phyloP scores from a whole-genome alignment of 2,888 invertebrate species.

The Pseudococcus viburni region DNA sequence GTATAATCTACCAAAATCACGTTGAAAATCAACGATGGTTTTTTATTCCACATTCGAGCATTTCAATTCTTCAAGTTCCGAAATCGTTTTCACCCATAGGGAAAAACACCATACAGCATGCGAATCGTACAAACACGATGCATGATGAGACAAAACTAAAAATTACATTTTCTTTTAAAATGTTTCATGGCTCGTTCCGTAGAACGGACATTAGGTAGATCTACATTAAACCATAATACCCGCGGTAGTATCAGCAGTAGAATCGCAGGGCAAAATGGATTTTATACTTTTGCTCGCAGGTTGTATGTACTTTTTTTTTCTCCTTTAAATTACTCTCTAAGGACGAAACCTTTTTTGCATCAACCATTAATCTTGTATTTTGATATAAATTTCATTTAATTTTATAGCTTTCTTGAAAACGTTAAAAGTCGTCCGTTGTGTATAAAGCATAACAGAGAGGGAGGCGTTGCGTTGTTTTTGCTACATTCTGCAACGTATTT shows the following conservation, averaged over 20 bases:
- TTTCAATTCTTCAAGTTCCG: not conserved
- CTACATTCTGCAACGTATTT: not conserved
- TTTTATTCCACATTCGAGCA: not conserved
- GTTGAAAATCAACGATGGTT: constrained; percentile 11
- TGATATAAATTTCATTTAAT: constrained; percentile 54
- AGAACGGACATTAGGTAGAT: constrained; percentile 35
- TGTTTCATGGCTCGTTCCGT: constrained; percentile 36
- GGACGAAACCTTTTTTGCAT: constrained; percentile 49
- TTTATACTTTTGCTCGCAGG: constrained; percentile 42
- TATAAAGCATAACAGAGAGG: constrained; percentile 15
- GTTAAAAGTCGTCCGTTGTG: constrained; percentile 43
- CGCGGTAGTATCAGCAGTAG: not conserved
- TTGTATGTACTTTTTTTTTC: constrained; percentile 1
- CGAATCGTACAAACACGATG: not conserved
- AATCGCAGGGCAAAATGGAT: constrained; percentile 29
- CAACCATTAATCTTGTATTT: constrained; percentile 45
- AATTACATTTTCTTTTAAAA: constrained; percentile 27
- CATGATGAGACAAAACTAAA: not conserved
- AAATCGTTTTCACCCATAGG: not conserved
- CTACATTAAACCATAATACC: constrained; percentile 40
- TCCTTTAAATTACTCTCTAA: constrained; percentile 30
- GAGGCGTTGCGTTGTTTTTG: constrained; percentile 22
- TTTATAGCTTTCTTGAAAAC: constrained; percentile 42
- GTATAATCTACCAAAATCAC: not conserved
- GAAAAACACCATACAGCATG: not conserved